Conservation (phyloP, 2,797 vertebrate genomes). For the Pelochelys cantorii region DNA sequence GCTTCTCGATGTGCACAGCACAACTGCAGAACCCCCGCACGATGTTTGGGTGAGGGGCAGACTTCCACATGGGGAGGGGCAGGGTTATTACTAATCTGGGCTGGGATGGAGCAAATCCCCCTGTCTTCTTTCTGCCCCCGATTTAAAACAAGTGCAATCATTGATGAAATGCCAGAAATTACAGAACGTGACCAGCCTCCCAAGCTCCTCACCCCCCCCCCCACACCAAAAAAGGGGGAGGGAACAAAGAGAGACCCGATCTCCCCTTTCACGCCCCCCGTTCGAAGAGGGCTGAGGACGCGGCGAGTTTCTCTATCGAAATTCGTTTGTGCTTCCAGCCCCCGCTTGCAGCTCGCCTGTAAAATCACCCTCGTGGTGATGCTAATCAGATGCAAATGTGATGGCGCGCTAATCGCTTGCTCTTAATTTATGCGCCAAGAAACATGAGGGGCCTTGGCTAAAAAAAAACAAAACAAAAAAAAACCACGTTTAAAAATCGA, state of each 20-base stretch:
- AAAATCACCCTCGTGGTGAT: neutral
- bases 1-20: neutral
- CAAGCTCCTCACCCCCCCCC: neutral
- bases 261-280: neutral
- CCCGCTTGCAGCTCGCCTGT: neutral
- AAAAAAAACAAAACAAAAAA: neutral
- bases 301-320: neutral
- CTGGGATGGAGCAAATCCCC: neutral
- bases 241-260: neutral
- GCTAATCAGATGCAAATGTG: slow-evolving; percentile 1
- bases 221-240: neutral
- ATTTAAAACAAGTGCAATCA: neutral
- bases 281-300: no score
- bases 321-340: neutral
- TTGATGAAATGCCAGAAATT: slow-evolving; percentile 44
- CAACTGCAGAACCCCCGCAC: neutral
- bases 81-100: neutral
- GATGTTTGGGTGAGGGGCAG: neutral
- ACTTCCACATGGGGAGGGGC: neutral
- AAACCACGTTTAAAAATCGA: neutral
- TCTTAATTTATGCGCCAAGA: neutral
- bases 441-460: neutral
- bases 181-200: slow-evolving; percentile 45
- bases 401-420: neutral
- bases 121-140: neutral